A percentile compares a stretch with the other conserved stretches of the same genome.
Evolutionary conservation across 2,888 invertebrate genomes (phyloP).

Genomic region (Campaea margaritaria): DNA sequence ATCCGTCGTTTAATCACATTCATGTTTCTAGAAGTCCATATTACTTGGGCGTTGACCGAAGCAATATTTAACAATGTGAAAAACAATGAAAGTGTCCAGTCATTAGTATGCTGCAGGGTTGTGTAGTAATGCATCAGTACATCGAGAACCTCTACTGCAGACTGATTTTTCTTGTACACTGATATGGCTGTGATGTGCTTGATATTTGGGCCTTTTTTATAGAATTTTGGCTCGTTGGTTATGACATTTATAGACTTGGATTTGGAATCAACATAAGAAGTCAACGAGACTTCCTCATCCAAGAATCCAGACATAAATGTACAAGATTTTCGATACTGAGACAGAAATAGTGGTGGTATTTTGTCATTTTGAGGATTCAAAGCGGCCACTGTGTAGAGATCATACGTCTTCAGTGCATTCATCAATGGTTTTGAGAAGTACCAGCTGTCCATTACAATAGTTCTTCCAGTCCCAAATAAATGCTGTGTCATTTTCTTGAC

Average conservation of each 20-base stretch:
- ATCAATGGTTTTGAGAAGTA: conserved; percentile 65
- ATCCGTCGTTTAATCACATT: conserved; percentile 59
- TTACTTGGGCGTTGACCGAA: conserved; percentile 74
- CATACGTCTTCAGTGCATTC: conserved; percentile 59
- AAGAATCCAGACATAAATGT: conserved; percentile 69
- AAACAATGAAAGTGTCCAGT: conserved; percentile 75
- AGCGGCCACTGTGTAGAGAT: conserved; percentile 67
- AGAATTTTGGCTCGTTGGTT: conserved; percentile 70
- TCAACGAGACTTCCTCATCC: conserved; percentile 61
- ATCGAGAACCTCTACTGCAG: conserved; percentile 71
- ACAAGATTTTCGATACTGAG: conserved; percentile 59
- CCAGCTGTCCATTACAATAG: conserved; percentile 74
- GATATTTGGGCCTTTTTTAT: conserved; percentile 59
- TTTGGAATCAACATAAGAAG: conserved; percentile 66
- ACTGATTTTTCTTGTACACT: conserved; percentile 70
- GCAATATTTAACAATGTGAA: conserved; percentile 76
- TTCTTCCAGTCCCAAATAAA: conserved; percentile 65
- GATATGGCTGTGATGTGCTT: conserved; percentile 63
- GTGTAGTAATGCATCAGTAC: conserved; percentile 79
- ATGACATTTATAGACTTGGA: conserved; percentile 67
- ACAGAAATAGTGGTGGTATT: conserved; percentile 71
- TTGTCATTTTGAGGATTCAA: conserved; percentile 64
- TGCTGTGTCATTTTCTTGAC: conserved; percentile 70
- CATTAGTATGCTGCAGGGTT: conserved; percentile 74
- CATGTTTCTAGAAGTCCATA: conserved; percentile 66